Base-by-base conservation (phyloP, 2,888 invertebrate species). In the Zygaena filipendulae region DNA sequence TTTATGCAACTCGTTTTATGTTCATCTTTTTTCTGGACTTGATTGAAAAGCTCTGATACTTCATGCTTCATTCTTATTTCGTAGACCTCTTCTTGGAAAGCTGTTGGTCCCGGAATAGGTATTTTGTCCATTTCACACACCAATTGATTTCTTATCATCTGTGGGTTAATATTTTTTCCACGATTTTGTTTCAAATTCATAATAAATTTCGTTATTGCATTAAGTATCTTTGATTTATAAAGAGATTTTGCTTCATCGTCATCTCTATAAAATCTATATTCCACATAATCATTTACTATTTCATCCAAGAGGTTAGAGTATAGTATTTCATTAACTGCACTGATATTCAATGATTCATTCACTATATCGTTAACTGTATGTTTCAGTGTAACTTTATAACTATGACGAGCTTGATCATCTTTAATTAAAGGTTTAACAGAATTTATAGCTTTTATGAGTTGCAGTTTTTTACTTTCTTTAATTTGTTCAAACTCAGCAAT, bases 251-350 rank as follows among this genome's bases (percentile, higher is more conserved):
- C 38, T 25, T 58, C 50, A 13, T 54, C 45, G 21, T 63, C 43
- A 9, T 50, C 42, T 27, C 36, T 43, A 30, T 54, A 40, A 36
- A 53, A 60, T 27, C 49, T 41, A 20, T 49, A 59, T 34, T 55
- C 47, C 12, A 68, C 28, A 41, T 57, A 70, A 36, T 54, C 40
- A 16, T 69, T 59, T 7, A 64, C 42, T 9, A 70, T 59, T 19
- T 60, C 52, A 12, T 55, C 53, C 30, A 44, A 48, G 2, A 56
- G n/a, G 14, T 49, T 40, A 13, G 48, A 36, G n/a, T 49, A 48
- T 18, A 38, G 4, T 3, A 20, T 30, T 20, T 40, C 23, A 30
- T 49, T 47, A 3, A 38, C 43, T 3, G 35, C 29, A 13, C 41
- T 35, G 4, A 30, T 38, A n/a, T 42, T 35, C 13, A 37, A 19